These are phyloP conservation scores for Acholoe squamosa DNA, from an alignment of 2,888 invertebrate species.

Conservation along the genomic window DNA sequence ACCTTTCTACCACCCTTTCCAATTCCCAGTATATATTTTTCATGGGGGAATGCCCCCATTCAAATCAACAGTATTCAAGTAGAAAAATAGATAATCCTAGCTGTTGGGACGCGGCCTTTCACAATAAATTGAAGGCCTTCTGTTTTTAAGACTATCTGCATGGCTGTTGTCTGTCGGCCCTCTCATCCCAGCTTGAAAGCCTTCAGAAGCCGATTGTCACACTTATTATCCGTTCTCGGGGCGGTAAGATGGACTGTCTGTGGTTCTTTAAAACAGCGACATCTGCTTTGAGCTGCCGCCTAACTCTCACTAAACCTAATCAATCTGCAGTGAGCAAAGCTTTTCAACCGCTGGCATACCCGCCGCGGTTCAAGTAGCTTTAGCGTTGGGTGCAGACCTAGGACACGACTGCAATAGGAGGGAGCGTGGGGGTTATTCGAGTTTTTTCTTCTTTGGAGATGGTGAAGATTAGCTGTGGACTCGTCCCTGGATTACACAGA, in stretches of 20 bases:
- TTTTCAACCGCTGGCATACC: neutral
- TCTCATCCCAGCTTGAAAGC: neutral
- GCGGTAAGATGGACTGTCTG: neutral
- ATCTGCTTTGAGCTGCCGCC: conserved; percentile 21
- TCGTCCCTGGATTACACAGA: neutral
- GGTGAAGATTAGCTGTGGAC: neutral
- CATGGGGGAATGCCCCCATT: neutral
- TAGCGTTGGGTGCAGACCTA: no score
- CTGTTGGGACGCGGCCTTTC: neutral
- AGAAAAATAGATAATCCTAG: neutral
- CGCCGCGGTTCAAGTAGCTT: neutral
- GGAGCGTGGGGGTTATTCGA: neutral
- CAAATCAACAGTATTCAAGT: neutral
- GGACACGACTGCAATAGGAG: no score
- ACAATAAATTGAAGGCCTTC: neutral
- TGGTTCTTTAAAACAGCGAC: neutral
- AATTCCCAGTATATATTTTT: neutral
- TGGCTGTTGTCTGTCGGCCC: neutral
- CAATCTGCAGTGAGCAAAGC: neutral
- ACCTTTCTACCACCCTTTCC: neutral
- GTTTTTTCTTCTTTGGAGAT: neutral
- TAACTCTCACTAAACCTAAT: neutral
- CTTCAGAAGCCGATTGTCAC: conserved; percentile 28
- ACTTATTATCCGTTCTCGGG: conserved; percentile 15
- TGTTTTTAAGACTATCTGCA: neutral